Evolutionary conservation across 2,888 invertebrate genomes (phyloP), one percentile per base, ranked within the genome.

Genomic region (Oithona nana): DNA sequence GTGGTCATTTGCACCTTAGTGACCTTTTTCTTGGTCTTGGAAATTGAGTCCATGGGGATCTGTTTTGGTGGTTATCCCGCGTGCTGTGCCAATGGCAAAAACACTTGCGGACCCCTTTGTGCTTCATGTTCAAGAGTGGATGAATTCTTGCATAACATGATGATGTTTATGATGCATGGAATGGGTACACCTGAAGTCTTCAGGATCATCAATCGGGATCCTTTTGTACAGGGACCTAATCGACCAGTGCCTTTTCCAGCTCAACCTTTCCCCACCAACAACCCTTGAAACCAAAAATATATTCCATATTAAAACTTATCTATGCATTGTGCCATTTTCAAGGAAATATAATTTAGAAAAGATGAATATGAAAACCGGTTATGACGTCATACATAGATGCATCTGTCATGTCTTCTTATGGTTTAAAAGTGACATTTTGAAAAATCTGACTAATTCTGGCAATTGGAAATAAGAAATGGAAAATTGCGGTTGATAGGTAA

Each of bases 111-210:
- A 2, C 57, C 57, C n/a, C 4, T 57, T 4, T 57, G 57, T 57
- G 57, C 57, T 13, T 57, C 57, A 13, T 57, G 57, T 28, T 57
- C 28, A 13, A 26, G 57, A 28, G 57, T 57, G 1, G 57, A 29
- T 2, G 57, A 57, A 57, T 57, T 57, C 11, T 13, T 57, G n/a
- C 24, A 29, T 16, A 57, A 57, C 30, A 57, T 57, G 57, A 28
- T 16, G 11, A 57, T 57, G 57, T 57, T 57, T 28, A 29, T 16
- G 16, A 57, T 57, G 28, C 13, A 28, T 16, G 39, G 39, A 6
- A 57, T 28, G n/a, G 57, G 57, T n/a, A 57, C 57, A 1, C 57
- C 57, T 24, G 16, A 13, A 16, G 57, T 57, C 28, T 57, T 57
- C 28, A 26, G 57, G 2, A 28, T 57, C 1, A 57, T 57, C 4